Evolutionary conservation across 2,113 vertebrate species (phyloP), one percentile per base, ranked within the genome.

Genomic region (Lamprologus tigripictilis): DNA sequence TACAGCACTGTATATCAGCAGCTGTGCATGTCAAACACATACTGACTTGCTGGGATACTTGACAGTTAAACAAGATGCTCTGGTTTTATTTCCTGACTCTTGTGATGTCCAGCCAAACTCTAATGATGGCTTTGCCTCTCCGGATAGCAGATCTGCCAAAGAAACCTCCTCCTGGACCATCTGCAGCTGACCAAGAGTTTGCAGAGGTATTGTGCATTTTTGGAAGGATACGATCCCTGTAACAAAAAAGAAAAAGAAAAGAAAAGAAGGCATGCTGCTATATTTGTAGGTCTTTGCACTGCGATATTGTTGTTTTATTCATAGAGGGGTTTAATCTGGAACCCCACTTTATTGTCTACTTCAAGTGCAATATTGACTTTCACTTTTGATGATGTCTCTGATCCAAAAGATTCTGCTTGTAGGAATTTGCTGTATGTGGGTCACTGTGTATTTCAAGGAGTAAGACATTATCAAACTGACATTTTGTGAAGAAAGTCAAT

Each of bases 131-230:
- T 40, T 66, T 85, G 11, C 92, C 90, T 45, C 83, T 96, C 23
- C 57, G 1, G 3, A 16, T 23, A 23, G 4, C 31, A 26, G 47
- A 47, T 5, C 47, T 10, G 17, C 81, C 88, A 1, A 7, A 37
- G 42, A 55, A 11, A 5, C 28, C 21, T 8, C 2, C 4, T 4
- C 40, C 42, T 40, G 92, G 45, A 61, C 57, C 79, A 4, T 35
- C 89, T 51, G 92, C 91, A 80, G 92, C 86, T 8, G 87, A 95
- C 21, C 86, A 54, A 92, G 80, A 89, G 54, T 90, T 96, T 92
- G 95, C 94, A 82, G 58, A 95, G 93, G 94, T 96, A 95, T 82
- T 85, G 82, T 55, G 5, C 14, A 11, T 51, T 51, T 42, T 47
- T 14, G 17, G 26, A 63, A 13, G 19, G 8, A 54, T 66, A 5